A percentile compares a stretch with the other conserved stretches of the same genome.
Conservation (phyloP, 1,140 invertebrate species). For the Hylaeus anthracinus region DNA sequence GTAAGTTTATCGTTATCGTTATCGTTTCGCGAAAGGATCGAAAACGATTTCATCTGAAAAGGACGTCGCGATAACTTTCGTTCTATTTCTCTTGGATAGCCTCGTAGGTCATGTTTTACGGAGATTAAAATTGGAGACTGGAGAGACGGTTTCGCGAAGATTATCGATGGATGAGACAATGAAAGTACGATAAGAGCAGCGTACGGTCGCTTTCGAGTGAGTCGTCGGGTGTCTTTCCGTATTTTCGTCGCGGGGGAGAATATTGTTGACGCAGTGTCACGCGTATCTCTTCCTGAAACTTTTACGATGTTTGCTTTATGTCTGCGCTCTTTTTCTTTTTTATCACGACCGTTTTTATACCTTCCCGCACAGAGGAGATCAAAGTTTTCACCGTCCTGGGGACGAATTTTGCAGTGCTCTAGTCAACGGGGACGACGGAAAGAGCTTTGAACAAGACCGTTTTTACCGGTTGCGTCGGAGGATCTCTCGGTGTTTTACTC, state of each 20-base stretch:
- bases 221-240: neutral
- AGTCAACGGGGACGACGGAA: constrained; percentile 35
- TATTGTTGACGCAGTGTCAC: constrained; percentile 8
- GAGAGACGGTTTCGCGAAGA: neutral
- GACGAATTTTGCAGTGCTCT: constrained; percentile 35
- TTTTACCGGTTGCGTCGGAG: constrained; percentile 24
- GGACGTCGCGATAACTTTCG: too few relatives aligned
- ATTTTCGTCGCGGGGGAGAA: neutral
- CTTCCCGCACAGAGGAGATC: constrained; percentile 29
- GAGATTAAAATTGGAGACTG: neutral
- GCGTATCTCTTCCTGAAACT: constrained; percentile 11
- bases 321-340: neutral
- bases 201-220: neutral
- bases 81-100: too few relatives aligned
- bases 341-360: constrained; percentile 44
- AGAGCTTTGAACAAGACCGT: constrained; percentile 31
- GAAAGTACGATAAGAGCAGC: neutral
- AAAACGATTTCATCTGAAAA: too few relatives aligned
- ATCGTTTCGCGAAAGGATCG: too few relatives aligned
- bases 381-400: constrained; percentile 32
- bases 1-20: too few relatives aligned
- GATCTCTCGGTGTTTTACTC: constrained; percentile 32
- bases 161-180: neutral
- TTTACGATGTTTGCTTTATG: constrained; percentile 50
- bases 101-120: too few relatives aligned